phyloP scores from a whole-genome alignment of 2,888 invertebrate species.

The Hirtodrosophila trivittata region DNA sequence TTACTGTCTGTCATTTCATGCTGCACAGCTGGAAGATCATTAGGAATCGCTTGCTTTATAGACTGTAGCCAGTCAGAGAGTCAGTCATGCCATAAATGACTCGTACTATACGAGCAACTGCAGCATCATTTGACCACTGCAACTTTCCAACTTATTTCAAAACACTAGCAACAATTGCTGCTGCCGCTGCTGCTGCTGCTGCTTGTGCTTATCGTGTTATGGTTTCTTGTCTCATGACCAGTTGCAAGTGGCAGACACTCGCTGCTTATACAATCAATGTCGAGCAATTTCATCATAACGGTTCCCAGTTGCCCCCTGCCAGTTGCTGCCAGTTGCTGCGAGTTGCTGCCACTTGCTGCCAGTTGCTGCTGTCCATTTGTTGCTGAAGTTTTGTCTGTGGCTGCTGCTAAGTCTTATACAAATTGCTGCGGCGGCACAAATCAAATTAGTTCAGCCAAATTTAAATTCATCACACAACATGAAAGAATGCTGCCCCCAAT shows the following conservation, averaged over 20 bases:
- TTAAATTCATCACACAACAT: slow-evolving; percentile 49
- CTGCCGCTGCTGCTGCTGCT: too few relatives aligned
- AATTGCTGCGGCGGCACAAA: slow-evolving; percentile 43
- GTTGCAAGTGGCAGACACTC: slow-evolving; percentile 37
- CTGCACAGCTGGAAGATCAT: slow-evolving; percentile 54
- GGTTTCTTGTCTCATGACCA: slow-evolving; percentile 26
- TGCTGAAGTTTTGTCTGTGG: slow-evolving; percentile 9
- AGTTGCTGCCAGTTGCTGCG: slow-evolving; percentile 12
- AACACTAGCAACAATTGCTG: slow-evolving; percentile 39
- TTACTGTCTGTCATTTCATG: slow-evolving; percentile 49
- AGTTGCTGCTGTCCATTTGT: slow-evolving; percentile 10
- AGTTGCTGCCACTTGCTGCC: slow-evolving; percentile 11
- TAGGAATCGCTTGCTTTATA: slow-evolving; percentile 51
- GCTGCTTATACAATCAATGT: slow-evolving; percentile 69
- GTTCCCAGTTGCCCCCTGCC: slow-evolving; percentile 40
- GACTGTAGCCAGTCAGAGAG: slow-evolving; percentile 39
- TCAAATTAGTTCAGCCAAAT: slow-evolving; percentile 72
- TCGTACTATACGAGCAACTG: slow-evolving; percentile 58
- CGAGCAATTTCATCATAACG: slow-evolving; percentile 76
- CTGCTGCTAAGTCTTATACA: slow-evolving; percentile 8
- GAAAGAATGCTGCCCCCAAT: too few relatives aligned
- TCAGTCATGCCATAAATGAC: slow-evolving; percentile 70
- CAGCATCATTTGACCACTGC: slow-evolving; percentile 71
- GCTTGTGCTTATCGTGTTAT: too few relatives aligned
- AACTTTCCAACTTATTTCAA: slow-evolving; percentile 54